Conservation (phyloP, 2,888 invertebrate species). For the Trissoscelio sp. region DNA sequence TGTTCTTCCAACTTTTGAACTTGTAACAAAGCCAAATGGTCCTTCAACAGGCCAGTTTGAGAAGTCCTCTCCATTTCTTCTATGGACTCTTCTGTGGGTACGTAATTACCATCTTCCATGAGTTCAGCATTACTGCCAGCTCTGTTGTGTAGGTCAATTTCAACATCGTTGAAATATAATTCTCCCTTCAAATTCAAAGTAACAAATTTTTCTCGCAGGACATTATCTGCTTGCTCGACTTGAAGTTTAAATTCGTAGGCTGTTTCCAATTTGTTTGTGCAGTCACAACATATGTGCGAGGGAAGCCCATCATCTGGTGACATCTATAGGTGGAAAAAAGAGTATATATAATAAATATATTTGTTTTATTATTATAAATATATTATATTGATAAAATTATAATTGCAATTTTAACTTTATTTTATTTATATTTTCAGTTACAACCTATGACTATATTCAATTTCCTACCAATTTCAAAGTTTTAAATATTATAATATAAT, state of each 20-base stretch:
- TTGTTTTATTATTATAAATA: too few relatives aligned
- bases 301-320: conserved; percentile 80
- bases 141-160: conserved; percentile 77
- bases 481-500: too few relatives aligned
- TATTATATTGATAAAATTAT: too few relatives aligned
- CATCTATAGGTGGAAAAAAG: too few relatives aligned
- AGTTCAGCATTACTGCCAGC: conserved; percentile 56
- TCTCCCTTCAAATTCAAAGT: conserved; percentile 79
- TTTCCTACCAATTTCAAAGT: too few relatives aligned
- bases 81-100: conserved; percentile 65
- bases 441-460: too few relatives aligned
- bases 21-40: conserved; percentile 77
- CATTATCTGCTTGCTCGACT: conserved; percentile 80
- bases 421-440: too few relatives aligned
- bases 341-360: too few relatives aligned
- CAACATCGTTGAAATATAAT: conserved; percentile 80
- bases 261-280: conserved; percentile 79
- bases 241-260: conserved; percentile 81
- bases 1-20: conserved; percentile 75
- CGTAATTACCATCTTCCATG: conserved; percentile 63
- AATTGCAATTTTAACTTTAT: too few relatives aligned
- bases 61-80: conserved; percentile 65
- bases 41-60: conserved; percentile 75
- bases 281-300: conserved; percentile 78
- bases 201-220: conserved; percentile 77